phyloP scores from a whole-genome alignment of 2,888 invertebrate genomes.

The Lasioglossum oenotherae region DNA sequence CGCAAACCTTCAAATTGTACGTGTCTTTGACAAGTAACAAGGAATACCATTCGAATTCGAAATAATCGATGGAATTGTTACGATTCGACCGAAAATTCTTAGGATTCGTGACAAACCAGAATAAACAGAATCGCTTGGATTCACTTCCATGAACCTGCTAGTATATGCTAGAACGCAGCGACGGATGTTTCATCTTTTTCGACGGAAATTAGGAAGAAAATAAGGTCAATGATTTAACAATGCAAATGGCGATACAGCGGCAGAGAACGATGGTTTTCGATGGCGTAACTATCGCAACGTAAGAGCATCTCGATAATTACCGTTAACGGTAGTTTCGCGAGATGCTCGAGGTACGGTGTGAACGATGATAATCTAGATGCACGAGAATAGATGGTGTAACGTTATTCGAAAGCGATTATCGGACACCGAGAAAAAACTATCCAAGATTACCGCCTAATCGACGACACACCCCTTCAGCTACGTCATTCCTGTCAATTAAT shows the following conservation, averaged over 20 bases:
- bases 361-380: neutral
- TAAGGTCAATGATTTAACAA: constrained; percentile 56
- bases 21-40: neutral
- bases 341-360: neutral
- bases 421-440: constrained; percentile 8
- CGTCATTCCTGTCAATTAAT: constrained; percentile 67
- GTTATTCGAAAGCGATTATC: neutral
- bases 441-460: constrained; percentile 56
- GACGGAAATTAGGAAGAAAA: constrained; percentile 33
- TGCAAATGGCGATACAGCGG: constrained; percentile 68
- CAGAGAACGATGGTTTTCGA: constrained; percentile 44
- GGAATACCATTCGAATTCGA: neutral
- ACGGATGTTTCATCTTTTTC: neutral
- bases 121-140: neutral
- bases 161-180: neutral
- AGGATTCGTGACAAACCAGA: neutral
- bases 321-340: neutral
- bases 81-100: neutral
- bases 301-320: constrained; percentile 19
- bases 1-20: neutral
- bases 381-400: neutral
- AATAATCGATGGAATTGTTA: neutral
- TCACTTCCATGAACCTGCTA: neutral
- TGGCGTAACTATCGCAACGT: constrained; percentile 37
- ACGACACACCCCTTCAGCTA: constrained; percentile 73